Conservation (phyloP, 2,797 vertebrate species). For the Chaunax sp. region DNA sequence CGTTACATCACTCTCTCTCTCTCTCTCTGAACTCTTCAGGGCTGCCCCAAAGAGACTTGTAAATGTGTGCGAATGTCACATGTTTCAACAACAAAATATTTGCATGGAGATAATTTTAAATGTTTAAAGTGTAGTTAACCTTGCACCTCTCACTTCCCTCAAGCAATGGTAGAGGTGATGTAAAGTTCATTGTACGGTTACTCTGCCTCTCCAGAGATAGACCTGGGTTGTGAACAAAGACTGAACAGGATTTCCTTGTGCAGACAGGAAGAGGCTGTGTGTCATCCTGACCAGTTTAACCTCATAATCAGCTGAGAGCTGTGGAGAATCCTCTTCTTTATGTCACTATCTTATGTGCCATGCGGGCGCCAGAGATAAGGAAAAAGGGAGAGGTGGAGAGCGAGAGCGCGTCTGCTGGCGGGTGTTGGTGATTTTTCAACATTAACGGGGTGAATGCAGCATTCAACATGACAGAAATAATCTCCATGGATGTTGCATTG, state of each 20-base stretch:
- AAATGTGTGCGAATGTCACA: slow-evolving; percentile 19
- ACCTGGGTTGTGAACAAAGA: slow-evolving; percentile 49
- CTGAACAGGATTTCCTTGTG: slow-evolving; percentile 51
- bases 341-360: slow-evolving; percentile 19
- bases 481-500: neutral
- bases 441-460: slow-evolving; percentile 1
- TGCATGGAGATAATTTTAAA: neutral
- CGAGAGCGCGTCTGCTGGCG: slow-evolving; percentile 18
- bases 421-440: slow-evolving; percentile 27
- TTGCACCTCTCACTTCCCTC: slow-evolving; percentile 25
- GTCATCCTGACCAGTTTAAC: slow-evolving; percentile 58
- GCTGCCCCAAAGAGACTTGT: slow-evolving; percentile 55
- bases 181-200: slow-evolving; percentile 51
- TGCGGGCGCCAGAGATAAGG: slow-evolving; percentile 22
- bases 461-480: slow-evolving; percentile 21
- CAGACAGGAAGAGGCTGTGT: slow-evolving; percentile 35
- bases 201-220: slow-evolving; percentile 24
- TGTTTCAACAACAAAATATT: slow-evolving; percentile 9
- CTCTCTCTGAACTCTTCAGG: slow-evolving; percentile 32
- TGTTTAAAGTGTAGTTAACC: slow-evolving; percentile 14
- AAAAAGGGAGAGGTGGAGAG: neutral
- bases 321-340: slow-evolving; percentile 33
- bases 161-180: slow-evolving; percentile 29
- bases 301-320: slow-evolving; percentile 52
- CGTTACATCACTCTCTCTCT: slow-evolving; percentile 7